Evolutionary conservation across 2,888 invertebrate species (phyloP).

Genomic region (Thysanoteuthis rhombus): DNA sequence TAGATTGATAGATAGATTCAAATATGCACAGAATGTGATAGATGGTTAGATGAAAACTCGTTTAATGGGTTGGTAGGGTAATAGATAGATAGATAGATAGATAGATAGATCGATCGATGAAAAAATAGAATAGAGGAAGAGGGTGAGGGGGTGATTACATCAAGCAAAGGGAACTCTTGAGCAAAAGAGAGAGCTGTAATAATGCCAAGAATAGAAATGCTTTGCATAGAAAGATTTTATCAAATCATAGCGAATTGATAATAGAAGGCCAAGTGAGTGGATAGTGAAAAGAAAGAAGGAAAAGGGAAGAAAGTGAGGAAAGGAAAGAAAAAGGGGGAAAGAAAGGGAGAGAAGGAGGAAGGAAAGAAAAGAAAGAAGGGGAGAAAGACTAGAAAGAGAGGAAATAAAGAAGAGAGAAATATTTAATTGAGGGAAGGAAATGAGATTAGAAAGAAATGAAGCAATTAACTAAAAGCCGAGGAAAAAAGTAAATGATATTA

Average conservation of each 20-base stretch:
- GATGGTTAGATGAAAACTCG: too few relatives aligned
- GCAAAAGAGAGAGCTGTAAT: neutral
- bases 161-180: neutral
- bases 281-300: neutral
- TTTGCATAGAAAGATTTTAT: neutral
- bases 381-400: neutral
- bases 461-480: neutral
- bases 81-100: neutral
- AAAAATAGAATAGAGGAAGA: too few relatives aligned
- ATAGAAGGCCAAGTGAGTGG: neutral
- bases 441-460: neutral
- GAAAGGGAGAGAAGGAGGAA: neutral
- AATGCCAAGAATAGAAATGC: neutral
- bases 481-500: neutral
- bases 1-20: neutral
- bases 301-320: neutral
- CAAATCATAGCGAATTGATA: neutral
- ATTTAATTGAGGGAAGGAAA: too few relatives aligned
- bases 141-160: neutral
- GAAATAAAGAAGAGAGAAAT: too few relatives aligned
- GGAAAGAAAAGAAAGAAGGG: neutral
- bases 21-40: too few relatives aligned
- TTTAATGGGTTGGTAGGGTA: neutral
- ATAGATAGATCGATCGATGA: neutral
- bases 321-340: fast-evolving